Evolutionary conservation across 2,113 vertebrate species (phyloP), one percentile per base, ranked within the genome.

Genomic region (Turdus rufiventris): DNA sequence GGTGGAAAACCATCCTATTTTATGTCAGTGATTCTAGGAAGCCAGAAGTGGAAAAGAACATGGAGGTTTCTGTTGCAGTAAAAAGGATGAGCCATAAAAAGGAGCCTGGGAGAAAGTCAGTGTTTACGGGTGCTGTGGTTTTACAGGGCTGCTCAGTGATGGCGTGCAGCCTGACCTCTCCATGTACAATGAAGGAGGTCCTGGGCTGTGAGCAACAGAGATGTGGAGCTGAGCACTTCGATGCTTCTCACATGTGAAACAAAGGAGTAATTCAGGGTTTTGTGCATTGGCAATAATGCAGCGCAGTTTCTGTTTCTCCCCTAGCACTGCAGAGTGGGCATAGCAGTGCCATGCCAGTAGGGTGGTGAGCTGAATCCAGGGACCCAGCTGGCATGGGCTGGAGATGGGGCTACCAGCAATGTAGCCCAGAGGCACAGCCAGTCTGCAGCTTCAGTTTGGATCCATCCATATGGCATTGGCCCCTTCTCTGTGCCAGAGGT

Each of bases 131-230:
- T 68, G 3, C 60, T 66, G 40, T 19, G 8, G 17, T 34, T 62
- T 53, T 11, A 4, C 16, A 16, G 38, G n/a, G 31, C 47, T 4
- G 1, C 28, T 56, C 36, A 36, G 73, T 15, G 66, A 1, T 9
- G 18, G 5, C 5, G 18, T 16, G 34, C 63, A 68, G 45, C 28
- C 34, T 51, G n/a, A 43, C 56, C 40, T 20, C 21, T 67, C 29
- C 2, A 0, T 4, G 5, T 7, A 3, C 40, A 4, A 0, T 24
- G 50, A 17, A n/a, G 63, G 23, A 40, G 50, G 14, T 73, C n/a
- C 56, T 78, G 61, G 56, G 26, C 56, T 65, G 18, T 29, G 23
- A 38, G 25, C 42, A 20, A 4, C 42, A 31, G 47, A 43, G 28
- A 10, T 6, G 20, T 19, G 11, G 23, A 31, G 29, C 17, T 60